A percentile compares a stretch with the other conserved stretches of the same genome.
Conservation (phyloP, 2,888 invertebrate species). For the Cheilosia soror region DNA sequence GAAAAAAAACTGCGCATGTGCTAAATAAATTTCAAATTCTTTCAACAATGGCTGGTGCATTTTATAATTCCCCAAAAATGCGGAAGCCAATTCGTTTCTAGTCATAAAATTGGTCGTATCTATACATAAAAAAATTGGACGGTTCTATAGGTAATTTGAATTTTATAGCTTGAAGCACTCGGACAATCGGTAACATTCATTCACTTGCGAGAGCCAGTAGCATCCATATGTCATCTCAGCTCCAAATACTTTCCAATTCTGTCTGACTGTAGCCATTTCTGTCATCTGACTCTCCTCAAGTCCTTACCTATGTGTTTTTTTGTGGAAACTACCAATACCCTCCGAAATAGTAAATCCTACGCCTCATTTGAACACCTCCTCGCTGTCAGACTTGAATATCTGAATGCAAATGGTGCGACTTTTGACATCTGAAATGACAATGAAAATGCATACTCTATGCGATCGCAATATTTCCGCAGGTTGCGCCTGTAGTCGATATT, state of each 20-base stretch:
- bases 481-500: conserved; percentile 11
- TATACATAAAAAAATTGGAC: background rate
- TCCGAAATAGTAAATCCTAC: conserved; percentile 22
- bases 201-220: background rate
- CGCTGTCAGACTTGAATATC: background rate
- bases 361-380: conserved; percentile 37
- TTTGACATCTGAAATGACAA: conserved; percentile 68
- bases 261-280: conserved; percentile 29
- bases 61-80: background rate
- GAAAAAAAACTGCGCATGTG: too few species aligned
- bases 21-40: background rate
- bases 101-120: background rate
- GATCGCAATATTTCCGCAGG: conserved; percentile 29
- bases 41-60: background rate
- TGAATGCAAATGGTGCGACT: conserved; percentile 44
- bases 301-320: background rate
- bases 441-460: conserved; percentile 36
- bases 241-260: background rate
- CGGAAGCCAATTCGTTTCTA: conserved; percentile 11
- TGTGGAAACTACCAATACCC: background rate
- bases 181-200: conserved; percentile 33
- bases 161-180: conserved; percentile 7
- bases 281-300: conserved; percentile 6
- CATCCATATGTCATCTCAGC: background rate
- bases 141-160: background rate